Conservation (phyloP, 1,140 invertebrate genomes). For the Heliconius hermathena region DNA sequence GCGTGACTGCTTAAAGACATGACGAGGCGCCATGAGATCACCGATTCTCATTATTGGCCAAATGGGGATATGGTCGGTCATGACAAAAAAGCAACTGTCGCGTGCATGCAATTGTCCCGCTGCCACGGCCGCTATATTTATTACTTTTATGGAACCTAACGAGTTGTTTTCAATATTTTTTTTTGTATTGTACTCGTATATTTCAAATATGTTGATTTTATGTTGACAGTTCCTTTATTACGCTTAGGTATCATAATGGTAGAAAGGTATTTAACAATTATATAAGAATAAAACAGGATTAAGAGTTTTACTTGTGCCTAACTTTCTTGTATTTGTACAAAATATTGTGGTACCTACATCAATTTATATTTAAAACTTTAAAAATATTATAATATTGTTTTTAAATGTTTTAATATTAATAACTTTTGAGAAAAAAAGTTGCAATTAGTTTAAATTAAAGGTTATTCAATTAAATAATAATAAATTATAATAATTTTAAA, state of each 20-base stretch:
- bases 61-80: conserved; percentile 49
- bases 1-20: conserved; percentile 63
- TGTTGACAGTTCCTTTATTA: background rate
- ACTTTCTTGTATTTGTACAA: too few relatives aligned
- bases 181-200: background rate
- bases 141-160: conserved; percentile 39
- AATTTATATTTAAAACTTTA: too few relatives aligned
- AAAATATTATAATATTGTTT: too few relatives aligned
- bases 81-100: conserved; percentile 44
- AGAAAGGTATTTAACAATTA: background rate
- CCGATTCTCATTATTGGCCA: conserved; percentile 66
- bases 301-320: too few relatives aligned
- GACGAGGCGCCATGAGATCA: conserved; percentile 73
- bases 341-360: too few relatives aligned
- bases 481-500: too few relatives aligned
- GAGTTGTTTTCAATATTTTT: conserved; percentile 26
- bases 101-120: conserved; percentile 36
- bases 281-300: background rate
- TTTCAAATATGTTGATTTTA: background rate
- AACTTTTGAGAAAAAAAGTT: background rate
- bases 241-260: background rate
- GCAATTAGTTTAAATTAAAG: background rate
- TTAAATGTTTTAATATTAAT: too few relatives aligned
- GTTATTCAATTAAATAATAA: too few relatives aligned
- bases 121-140: conserved; percentile 33